Evolutionary conservation across 2,113 vertebrate genomes (phyloP).

Genomic region (Platichthys stellatus): DNA sequence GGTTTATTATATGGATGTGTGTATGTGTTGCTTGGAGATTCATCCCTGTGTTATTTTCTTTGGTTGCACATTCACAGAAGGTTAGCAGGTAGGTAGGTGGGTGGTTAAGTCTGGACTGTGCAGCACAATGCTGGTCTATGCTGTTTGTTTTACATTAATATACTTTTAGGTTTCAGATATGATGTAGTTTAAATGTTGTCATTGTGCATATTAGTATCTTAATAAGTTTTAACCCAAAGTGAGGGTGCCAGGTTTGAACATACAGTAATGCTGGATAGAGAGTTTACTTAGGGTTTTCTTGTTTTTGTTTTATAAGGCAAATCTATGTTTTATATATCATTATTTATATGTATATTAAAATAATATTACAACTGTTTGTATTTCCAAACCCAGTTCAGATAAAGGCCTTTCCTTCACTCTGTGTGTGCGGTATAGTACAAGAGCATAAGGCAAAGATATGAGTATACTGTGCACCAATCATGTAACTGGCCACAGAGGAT

Average conservation of each 20-base stretch:
- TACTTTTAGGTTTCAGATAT: neutral
- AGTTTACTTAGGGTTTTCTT: neutral
- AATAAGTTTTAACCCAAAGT: neutral
- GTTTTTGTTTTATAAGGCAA: neutral
- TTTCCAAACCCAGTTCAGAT: neutral
- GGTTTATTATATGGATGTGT: neutral
- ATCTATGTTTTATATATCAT: neutral
- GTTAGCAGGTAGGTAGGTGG: neutral
- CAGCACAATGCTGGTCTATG: neutral
- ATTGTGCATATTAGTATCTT: neutral
- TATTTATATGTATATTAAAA: neutral
- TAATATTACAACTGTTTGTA: neutral
- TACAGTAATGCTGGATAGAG: neutral
- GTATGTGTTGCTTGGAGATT: conserved; percentile 22
- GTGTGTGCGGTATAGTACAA: neutral
- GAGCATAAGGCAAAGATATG: neutral
- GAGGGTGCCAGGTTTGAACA: neutral
- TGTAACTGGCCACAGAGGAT: neutral
- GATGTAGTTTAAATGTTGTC: neutral
- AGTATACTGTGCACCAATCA: neutral
- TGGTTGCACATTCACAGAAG: conserved; percentile 54
- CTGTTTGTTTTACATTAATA: neutral
- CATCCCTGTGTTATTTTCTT: conserved; percentile 12
- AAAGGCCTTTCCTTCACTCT: no score
- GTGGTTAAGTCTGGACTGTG: neutral